A percentile compares a stretch with the other conserved stretches of the same genome.
Conservation (phyloP, 2,888 invertebrate species). For the Syritta pipiens region DNA sequence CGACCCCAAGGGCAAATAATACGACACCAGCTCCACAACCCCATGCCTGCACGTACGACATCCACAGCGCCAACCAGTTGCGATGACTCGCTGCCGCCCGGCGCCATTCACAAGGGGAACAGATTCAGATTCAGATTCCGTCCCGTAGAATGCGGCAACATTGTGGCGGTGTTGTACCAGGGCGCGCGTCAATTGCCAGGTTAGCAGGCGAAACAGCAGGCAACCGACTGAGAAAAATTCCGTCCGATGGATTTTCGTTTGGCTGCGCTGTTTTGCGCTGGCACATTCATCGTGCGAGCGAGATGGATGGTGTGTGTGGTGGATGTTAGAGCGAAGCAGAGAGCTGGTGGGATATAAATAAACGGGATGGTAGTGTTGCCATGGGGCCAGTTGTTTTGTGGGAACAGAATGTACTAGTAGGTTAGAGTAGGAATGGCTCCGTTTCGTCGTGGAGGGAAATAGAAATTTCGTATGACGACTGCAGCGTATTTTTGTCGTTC, state of each 20-base stretch:
- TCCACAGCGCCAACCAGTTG: too few species aligned
- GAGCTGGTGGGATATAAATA: background rate
- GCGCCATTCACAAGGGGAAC: slow-evolving; percentile 2
- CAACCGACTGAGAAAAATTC: slow-evolving; percentile 44
- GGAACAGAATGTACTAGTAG: too few species aligned
- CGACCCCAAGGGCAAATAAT: slow-evolving; percentile 34
- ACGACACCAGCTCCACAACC: background rate
- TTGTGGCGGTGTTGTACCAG: slow-evolving; percentile 75
- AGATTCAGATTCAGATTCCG: background rate
- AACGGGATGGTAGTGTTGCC: slow-evolving; percentile 1
- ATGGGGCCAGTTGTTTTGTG: background rate
- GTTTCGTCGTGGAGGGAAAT: too few species aligned
- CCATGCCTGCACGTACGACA: too few species aligned
- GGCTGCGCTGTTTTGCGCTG: slow-evolving; percentile 41
- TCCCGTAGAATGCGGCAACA: slow-evolving; percentile 67
- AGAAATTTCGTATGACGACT: too few species aligned
- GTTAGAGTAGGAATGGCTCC: too few species aligned
- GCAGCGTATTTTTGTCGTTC: too few species aligned
- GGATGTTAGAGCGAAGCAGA: background rate
- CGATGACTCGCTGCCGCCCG: slow-evolving; percentile 21
- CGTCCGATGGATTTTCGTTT: slow-evolving; percentile 28
- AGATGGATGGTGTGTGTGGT: background rate
- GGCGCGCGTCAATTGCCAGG: slow-evolving; percentile 79
- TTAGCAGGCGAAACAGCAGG: slow-evolving; percentile 72
- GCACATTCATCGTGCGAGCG: slow-evolving; percentile 21